Evolutionary conservation across 2,888 invertebrate genomes (phyloP).

Genomic region (Plebejus anna): DNA sequence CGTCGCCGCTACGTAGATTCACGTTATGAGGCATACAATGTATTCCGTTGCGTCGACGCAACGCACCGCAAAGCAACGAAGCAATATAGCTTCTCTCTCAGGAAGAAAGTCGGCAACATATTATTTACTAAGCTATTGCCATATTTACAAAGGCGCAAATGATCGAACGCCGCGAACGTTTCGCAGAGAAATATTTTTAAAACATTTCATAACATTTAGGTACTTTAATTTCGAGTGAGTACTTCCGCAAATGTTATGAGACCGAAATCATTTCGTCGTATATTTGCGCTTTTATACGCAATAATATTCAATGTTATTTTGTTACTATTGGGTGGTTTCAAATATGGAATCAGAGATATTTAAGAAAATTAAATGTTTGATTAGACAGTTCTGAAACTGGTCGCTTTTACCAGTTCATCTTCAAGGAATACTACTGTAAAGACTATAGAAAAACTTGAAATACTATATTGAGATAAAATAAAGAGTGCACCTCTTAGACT

Average conservation of each 20-base stretch:
- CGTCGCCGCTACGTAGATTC: neutral
- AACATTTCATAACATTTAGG: slow-evolving; percentile 24
- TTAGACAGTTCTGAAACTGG: neutral
- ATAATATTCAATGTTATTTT: neutral
- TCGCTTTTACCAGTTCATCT: neutral
- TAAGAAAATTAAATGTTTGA: neutral
- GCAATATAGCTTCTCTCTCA: neutral
- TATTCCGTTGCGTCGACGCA: neutral
- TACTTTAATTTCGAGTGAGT: slow-evolving; percentile 25
- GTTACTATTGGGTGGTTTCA: neutral
- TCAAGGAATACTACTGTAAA: neutral
- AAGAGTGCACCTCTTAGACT: neutral
- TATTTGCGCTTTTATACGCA: slow-evolving; percentile 5
- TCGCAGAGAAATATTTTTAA: slow-evolving; percentile 21
- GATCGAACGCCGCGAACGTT: slow-evolving; percentile 25
- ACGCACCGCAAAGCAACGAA: neutral
- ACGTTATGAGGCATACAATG: neutral
- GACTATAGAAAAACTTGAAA: neutral
- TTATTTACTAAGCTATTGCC: neutral
- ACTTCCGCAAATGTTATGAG: slow-evolving; percentile 23
- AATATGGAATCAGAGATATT: neutral
- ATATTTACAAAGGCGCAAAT: slow-evolving; percentile 25
- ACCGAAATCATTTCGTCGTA: slow-evolving; percentile 10
- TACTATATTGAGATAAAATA: neutral
- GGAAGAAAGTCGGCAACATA: slow-evolving; percentile 10